A percentile compares a stretch with the other conserved stretches of the same genome.
These are phyloP conservation scores for Bufo bufo DNA, from an alignment of 2,113 vertebrate species.

Conservation along the genomic window DNA sequence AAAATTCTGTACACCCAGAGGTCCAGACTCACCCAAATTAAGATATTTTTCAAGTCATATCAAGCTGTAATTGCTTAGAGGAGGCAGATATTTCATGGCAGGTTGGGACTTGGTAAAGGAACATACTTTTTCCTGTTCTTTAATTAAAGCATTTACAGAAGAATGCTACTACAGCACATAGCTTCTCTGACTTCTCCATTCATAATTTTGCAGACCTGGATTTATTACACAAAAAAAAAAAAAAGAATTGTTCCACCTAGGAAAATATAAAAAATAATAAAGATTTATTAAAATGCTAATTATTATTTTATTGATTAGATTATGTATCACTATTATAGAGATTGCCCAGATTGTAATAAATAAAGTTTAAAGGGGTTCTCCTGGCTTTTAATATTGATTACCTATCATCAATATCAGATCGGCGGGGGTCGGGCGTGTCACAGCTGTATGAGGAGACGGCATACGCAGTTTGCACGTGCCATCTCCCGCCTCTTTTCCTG, in stretches of 20 bases:
- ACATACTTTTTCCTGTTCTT: constrained; percentile 35
- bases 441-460: too few species aligned
- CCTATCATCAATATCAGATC: too few species aligned
- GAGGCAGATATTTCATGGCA: constrained; percentile 16
- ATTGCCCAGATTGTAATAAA: not conserved
- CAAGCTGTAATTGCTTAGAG: constrained; percentile 11
- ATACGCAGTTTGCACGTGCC: too few species aligned
- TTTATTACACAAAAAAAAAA: constrained; percentile 12
- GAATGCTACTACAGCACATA: constrained; percentile 39
- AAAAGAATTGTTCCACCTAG: not conserved
- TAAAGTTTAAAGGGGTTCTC: not conserved
- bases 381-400: too few species aligned
- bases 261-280: not conserved
- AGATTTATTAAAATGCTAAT: not conserved
- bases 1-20: not conserved
- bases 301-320: not conserved
- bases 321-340: not conserved
- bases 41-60: constrained; percentile 46
- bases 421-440: too few species aligned
- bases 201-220: not conserved
- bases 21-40: not conserved
- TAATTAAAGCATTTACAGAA: constrained; percentile 51
- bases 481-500: too few species aligned
- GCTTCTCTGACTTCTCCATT: constrained; percentile 2
- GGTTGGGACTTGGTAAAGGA: constrained; percentile 25